Conservation (phyloP, 2,797 vertebrate species). For the Scolopax bukidnonensis region DNA sequence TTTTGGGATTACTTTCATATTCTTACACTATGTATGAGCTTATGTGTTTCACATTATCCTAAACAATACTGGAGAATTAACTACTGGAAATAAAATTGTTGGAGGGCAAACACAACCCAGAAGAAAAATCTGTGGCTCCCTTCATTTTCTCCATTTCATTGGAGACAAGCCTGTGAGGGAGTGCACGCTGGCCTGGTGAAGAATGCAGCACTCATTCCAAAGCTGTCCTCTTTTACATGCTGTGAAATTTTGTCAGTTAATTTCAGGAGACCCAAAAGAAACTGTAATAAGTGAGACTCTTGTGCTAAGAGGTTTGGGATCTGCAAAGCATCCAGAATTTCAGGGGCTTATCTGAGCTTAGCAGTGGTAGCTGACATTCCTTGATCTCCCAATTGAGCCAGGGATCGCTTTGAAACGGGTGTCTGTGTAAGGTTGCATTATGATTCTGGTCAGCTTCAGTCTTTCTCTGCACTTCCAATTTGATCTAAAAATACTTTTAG, state of each 20-base stretch:
- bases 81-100: background rate
- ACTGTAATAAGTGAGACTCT: background rate
- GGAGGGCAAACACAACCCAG: background rate
- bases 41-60: background rate
- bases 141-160: background rate
- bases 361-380: background rate
- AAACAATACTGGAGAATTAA: constrained; percentile 4
- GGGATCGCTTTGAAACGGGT: constrained; percentile 23
- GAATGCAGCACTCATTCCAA: background rate
- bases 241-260: background rate
- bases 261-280: constrained; percentile 11
- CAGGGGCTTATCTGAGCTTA: constrained; percentile 28
- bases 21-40: background rate
- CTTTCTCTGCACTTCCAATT: background rate
- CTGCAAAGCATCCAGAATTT: background rate
- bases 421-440: constrained; percentile 28
- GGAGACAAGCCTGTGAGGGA: background rate
- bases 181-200: background rate
- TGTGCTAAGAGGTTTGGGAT: background rate
- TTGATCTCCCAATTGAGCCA: constrained; percentile 11
- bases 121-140: background rate
- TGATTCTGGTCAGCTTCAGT: constrained; percentile 25
- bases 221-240: background rate
- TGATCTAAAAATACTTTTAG: constrained; percentile 47
- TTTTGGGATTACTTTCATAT: constrained; percentile 37